These are phyloP conservation scores for Diprion similis DNA, from an alignment of 1,140 invertebrate species.

Conservation along the genomic window DNA sequence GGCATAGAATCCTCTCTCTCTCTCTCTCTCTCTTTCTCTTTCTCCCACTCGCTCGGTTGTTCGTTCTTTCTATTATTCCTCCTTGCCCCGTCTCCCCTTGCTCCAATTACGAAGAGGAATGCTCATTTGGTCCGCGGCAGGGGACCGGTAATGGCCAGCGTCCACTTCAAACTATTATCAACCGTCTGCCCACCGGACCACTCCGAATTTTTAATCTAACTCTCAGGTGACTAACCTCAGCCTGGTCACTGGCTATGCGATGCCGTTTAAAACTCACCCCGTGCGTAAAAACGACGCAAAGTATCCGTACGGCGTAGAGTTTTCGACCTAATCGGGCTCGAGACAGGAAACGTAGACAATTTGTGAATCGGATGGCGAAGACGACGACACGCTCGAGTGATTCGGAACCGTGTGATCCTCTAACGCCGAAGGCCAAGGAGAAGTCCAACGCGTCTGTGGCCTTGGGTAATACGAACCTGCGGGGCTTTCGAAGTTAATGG, in stretches of 20 bases:
- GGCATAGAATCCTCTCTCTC: not conserved
- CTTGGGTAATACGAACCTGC: not conserved
- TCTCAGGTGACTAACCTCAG: not conserved
- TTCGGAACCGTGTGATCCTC: conserved; percentile 2
- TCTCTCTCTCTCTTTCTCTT: conserved; percentile 2
- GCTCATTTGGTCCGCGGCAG: conserved; percentile 43
- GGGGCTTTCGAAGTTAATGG: not conserved
- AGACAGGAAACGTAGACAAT: no score
- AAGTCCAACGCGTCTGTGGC: not conserved
- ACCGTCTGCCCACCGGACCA: conserved; percentile 18
- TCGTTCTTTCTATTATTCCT: conserved; percentile 19
- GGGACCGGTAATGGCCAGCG: conserved; percentile 42
- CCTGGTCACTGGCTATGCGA: no score
- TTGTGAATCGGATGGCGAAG: not conserved
- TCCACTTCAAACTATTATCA: conserved; percentile 47
- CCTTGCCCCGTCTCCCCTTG: conserved; percentile 20
- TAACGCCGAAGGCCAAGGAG: not conserved
- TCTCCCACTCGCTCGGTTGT: conserved; percentile 26
- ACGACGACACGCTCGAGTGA: not conserved
- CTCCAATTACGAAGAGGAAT: conserved; percentile 48
- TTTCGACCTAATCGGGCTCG: no score
- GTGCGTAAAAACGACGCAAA: no score
- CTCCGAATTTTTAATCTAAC: conserved; percentile 8
- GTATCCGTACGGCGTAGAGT: no score
- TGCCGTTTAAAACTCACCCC: no score